These are phyloP conservation scores for Paraplagusia blochii DNA, from an alignment of 2,113 vertebrate genomes.

Conservation along the genomic window DNA sequence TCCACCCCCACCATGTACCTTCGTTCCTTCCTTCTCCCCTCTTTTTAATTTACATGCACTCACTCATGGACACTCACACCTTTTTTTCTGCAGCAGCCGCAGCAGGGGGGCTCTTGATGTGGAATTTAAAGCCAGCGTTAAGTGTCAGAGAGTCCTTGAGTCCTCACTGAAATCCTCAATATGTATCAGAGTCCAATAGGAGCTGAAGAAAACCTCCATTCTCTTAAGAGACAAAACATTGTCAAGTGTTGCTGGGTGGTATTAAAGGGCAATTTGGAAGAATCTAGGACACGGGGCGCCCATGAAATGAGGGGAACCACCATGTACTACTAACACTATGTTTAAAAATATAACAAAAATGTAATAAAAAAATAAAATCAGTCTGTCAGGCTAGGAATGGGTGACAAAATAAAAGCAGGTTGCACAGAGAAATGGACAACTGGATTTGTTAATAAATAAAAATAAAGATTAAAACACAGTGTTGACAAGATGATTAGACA, in stretches of 20 bases:
- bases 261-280: background rate
- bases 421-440: too few species aligned
- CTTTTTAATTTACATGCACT: conserved; percentile 20
- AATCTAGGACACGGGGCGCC: background rate
- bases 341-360: too few species aligned
- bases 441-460: too few species aligned
- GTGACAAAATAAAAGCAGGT: too few species aligned
- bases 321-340: too few species aligned
- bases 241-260: too few species aligned
- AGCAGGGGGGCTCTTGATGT: conserved; percentile 30
- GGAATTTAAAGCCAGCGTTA: conserved; percentile 26
- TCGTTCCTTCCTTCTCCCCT: conserved; percentile 13
- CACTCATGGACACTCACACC: conserved; percentile 10
- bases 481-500: background rate
- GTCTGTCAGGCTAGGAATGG: too few species aligned
- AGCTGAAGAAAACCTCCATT: background rate
- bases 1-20: conserved; percentile 14
- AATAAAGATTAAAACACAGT: conserved; percentile 34
- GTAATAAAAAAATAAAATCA: too few species aligned
- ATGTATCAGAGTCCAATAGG: conserved; percentile 9
- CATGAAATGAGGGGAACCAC: background rate
- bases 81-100: conserved; percentile 1
- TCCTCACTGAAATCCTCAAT: conserved; percentile 15
- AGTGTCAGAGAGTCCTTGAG: conserved; percentile 27
- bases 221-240: too few species aligned